phyloP scores from a whole-genome alignment of 2,888 invertebrate species.

The Sarcophaga carnaria region DNA sequence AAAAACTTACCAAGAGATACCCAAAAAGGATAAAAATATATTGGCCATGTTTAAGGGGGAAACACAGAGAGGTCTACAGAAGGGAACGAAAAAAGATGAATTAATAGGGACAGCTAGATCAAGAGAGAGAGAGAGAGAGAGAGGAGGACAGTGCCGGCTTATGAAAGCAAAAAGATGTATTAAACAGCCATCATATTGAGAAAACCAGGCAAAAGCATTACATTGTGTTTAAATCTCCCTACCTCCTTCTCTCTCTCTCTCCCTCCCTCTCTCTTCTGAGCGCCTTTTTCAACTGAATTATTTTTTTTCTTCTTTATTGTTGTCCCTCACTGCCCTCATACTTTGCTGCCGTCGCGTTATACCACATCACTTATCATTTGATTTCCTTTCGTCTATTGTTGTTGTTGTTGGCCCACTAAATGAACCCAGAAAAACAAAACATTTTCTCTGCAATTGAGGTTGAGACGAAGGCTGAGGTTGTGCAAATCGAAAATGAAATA shows the following conservation, averaged over 20 bases:
- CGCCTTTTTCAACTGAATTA: neutral
- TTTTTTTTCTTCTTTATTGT: constrained; percentile 12
- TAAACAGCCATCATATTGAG: constrained; percentile 34
- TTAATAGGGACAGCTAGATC: neutral
- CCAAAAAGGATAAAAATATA: constrained; percentile 1
- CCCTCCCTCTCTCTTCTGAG: neutral
- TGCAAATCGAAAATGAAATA: neutral
- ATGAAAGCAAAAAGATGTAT: neutral
- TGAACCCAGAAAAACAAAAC: neutral
- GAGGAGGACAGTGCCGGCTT: neutral
- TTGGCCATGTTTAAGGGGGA: neutral
- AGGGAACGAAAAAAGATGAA: neutral
- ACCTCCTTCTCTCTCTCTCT: neutral
- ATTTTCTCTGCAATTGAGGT: constrained; percentile 28
- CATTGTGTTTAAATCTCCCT: no score
- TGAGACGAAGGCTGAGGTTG: constrained; percentile 17
- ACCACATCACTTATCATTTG: constrained; percentile 5
- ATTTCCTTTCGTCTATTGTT: constrained; percentile 12
- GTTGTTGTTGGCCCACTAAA: constrained; percentile 29
- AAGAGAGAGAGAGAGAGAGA: neutral
- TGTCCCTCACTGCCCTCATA: neutral
- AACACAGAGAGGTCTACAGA: neutral
- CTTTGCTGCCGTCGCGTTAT: neutral
- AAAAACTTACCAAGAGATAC: constrained; percentile 16
- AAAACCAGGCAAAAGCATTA: constrained; percentile 6